Evolutionary conservation across 2,888 invertebrate genomes (phyloP), one percentile per base, ranked within the genome.

Genomic region (Lasioglossum pauxillum): DNA sequence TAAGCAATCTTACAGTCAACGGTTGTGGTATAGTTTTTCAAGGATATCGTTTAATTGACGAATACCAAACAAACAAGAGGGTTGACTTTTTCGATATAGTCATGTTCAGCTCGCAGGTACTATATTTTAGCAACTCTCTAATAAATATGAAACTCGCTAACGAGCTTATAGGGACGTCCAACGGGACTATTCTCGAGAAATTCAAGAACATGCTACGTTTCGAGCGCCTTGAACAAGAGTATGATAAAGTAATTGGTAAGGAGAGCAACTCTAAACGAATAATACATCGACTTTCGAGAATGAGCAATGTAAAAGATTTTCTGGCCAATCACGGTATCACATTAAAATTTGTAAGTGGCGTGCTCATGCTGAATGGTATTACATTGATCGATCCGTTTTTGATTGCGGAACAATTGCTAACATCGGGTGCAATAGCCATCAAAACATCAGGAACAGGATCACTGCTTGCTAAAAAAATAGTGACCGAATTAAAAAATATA

Each of bases 51-150:
- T 89, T 93, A 14, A 90, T 90, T 69, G 74, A 85, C 2, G 91
- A 89, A 19, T 90, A 82, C 31, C 49, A 35, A 5, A 82, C 88
- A 12, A 81, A 60, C 0, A 78, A 80, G 2, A 60, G 79, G 7
- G 10, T 92, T 19, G 87, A 87, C 7, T 0, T 69, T 0, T 38
- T 60, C 14, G 92, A 94, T 14, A 46, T 90, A 2, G 49, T 91
- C 2, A 78, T 89, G 35, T 85, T 94, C 5, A 57, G 82, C 1
- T 83, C 91, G 0, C 93, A 93, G 27, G 19, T 93, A 0, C 86
- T 94, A 31, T 93, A 94, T 69, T 91, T 94, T 27, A 85, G 90
- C 8, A 92, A 93, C 41, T 77, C 92, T 12, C 84, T 93, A n/a
- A 35, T 94, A 0, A 93, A 90, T 12, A n/a, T 88, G 0, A 90